Evolutionary conservation across 92 coral and sea anemone species (phyloP).

Genomic region (Parazoanthus darwini): DNA sequence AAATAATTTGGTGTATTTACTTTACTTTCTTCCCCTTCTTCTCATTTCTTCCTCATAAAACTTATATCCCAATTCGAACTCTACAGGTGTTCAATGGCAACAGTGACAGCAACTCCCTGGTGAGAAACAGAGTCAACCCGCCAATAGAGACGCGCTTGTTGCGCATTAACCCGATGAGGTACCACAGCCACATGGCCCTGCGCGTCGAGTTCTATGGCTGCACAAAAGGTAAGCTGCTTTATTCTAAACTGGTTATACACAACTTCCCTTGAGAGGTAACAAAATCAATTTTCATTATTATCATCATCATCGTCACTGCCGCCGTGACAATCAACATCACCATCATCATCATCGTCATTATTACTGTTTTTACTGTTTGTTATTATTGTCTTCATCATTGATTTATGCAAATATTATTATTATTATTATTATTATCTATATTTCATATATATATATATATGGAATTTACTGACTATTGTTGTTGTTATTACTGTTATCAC

Average conservation of each 20-base stretch:
- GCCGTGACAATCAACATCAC: not conserved
- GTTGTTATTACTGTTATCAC: not conserved
- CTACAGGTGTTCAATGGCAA: conserved; percentile 27
- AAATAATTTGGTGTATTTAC: no score
- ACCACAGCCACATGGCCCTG: not conserved
- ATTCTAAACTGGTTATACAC: not conserved
- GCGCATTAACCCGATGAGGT: conserved; percentile 24
- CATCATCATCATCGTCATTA: not conserved
- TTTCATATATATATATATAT: not conserved
- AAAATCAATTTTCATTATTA: not conserved
- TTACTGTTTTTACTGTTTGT: not conserved
- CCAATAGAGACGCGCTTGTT: conserved; percentile 5
- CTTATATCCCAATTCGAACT: not conserved
- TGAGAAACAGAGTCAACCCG: conserved; percentile 16
- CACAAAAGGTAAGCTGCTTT: conserved; percentile 1
- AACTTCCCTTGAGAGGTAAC: no score
- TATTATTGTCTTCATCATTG: not conserved
- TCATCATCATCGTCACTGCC: not conserved
- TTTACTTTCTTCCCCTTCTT: no score
- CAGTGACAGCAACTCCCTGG: conserved; percentile 6
- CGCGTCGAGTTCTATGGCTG: conserved; percentile 31
- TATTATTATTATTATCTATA: not conserved
- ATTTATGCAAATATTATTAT: not conserved
- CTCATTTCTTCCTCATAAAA: not conserved
- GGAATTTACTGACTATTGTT: not conserved